Conservation (phyloP, 2,113 vertebrate species). For the Corynorhinus townsendii region DNA sequence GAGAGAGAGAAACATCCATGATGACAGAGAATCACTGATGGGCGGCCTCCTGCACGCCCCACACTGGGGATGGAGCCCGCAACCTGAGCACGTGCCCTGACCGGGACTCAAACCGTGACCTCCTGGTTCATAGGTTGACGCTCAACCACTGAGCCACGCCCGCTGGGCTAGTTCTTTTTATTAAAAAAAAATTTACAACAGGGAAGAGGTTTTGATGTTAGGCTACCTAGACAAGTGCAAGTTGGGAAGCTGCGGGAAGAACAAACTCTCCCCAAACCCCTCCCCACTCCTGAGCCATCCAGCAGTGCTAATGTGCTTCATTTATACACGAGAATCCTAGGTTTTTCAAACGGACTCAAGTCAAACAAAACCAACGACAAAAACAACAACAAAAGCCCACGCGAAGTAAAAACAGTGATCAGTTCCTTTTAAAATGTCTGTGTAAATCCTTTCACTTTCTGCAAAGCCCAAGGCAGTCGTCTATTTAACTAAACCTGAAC, state of each 20-base stretch:
- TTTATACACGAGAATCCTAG: neutral
- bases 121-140: no score
- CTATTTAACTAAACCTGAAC: neutral
- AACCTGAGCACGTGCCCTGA: no score
- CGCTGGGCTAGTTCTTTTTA: neutral
- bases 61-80: no score
- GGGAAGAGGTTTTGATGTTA: neutral
- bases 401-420: neutral
- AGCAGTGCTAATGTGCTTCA: neutral
- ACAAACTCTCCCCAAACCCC: neutral
- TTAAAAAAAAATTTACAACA: neutral
- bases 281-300: neutral
- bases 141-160: no score
- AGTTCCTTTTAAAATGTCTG: neutral
- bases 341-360: conserved; percentile 3
- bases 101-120: no score
- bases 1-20: no score
- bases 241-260: neutral
- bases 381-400: neutral
- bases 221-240: neutral
- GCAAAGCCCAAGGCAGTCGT: neutral
- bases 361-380: neutral
- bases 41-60: no score
- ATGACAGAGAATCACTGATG: no score
- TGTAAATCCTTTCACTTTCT: neutral